phyloP scores from a whole-genome alignment of 2,888 invertebrate genomes.

The Cheilosia scutellata region DNA sequence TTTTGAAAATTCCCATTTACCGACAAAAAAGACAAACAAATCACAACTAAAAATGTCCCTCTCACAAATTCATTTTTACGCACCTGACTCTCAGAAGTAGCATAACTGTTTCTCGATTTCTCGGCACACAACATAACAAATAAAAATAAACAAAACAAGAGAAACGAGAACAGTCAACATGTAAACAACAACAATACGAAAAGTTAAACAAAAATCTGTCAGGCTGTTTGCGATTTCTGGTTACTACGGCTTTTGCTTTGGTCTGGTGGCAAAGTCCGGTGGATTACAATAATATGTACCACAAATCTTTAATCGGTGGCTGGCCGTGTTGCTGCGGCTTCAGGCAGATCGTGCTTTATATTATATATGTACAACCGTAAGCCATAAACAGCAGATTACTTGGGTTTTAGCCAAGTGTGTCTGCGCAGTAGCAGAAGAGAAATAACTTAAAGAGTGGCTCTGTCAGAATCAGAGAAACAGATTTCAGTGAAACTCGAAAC shows the following conservation, averaged over 20 bases:
- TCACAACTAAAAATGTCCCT: too few species aligned
- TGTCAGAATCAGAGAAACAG: neutral
- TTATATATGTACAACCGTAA: neutral
- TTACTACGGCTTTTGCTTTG: conserved; percentile 12
- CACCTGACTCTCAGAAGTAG: conserved; percentile 24
- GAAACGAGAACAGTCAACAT: conserved; percentile 23
- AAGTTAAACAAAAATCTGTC: neutral
- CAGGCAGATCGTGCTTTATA: conserved; percentile 2
- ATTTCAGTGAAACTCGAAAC: conserved; percentile 29
- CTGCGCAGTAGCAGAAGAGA: neutral
- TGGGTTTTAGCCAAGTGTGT: neutral
- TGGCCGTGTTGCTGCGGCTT: neutral
- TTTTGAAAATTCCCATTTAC: too few species aligned
- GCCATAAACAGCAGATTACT: conserved; percentile 10
- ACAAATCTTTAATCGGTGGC: neutral
- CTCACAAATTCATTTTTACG: conserved; percentile 24
- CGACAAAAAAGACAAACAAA: too few species aligned
- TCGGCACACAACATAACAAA: neutral
- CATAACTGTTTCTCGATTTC: conserved; percentile 45
- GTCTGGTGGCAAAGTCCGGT: conserved; percentile 22
- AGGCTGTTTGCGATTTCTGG: neutral
- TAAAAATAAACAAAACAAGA: conserved; percentile 24
- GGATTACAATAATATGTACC: neutral
- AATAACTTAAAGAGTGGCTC: neutral
- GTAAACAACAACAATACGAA: conserved; percentile 11